Conservation (phyloP, 2,888 invertebrate species). For the Hedya salicella region DNA sequence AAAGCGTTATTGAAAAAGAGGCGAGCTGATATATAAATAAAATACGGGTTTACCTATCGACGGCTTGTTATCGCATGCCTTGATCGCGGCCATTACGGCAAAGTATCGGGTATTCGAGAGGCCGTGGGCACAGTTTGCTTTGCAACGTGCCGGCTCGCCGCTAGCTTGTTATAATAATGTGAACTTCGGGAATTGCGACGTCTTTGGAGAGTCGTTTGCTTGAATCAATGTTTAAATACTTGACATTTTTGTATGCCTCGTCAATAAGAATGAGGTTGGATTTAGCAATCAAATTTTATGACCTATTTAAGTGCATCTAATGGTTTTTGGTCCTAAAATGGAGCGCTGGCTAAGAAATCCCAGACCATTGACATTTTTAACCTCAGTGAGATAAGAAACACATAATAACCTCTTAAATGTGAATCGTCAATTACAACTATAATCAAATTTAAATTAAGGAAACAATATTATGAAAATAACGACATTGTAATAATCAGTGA, state of each 20-base stretch:
- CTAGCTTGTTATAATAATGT: conserved; percentile 84
- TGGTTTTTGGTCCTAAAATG: conserved; percentile 26
- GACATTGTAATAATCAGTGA: not conserved
- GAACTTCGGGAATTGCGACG: conserved; percentile 81
- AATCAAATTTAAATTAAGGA: not conserved
- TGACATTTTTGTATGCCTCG: conserved; percentile 51
- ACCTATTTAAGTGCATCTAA: conserved; percentile 22
- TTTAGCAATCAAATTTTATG: conserved; percentile 42
- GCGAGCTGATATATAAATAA: conserved; percentile 84
- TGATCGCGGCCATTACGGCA: conserved; percentile 79
- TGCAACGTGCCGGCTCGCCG: conserved; percentile 72
- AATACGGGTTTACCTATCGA: conserved; percentile 85
- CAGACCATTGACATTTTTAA: conserved; percentile 1
- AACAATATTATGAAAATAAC: conserved; percentile 1
- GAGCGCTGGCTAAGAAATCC: conserved; percentile 9
- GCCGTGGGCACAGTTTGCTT: conserved; percentile 82
- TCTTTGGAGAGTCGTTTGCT: conserved; percentile 64
- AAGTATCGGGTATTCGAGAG: conserved; percentile 80
- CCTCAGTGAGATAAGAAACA: conserved; percentile 16
- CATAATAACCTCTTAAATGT: not conserved
- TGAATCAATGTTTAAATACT: conserved; percentile 60
- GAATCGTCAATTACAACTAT: not conserved
- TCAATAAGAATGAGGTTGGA: conserved; percentile 37
- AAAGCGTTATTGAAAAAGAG: conserved; percentile 84
- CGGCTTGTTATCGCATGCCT: conserved; percentile 85